Base-by-base conservation (phyloP, 2,113 vertebrate species). In the Nerophis ophidion region DNA sequence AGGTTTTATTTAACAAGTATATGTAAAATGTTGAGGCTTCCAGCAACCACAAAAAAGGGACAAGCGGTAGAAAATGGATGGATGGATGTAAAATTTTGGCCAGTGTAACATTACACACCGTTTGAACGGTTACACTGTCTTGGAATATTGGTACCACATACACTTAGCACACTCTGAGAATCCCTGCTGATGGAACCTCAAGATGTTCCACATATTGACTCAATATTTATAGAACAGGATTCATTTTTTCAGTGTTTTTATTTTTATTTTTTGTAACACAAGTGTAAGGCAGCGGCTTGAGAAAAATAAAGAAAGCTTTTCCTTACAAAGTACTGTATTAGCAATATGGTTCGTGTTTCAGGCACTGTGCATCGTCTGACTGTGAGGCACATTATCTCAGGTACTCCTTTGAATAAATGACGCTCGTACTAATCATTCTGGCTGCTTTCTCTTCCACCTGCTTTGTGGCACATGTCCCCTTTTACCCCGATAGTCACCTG, bases 401-500 rank as follows among this genome's bases (percentile, higher is more conserved):
- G 81, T 81, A 61, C 33, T 74, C 34, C 11, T 54, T 0, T 2
- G 67, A 76, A 73, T 81, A 72, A 82, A 80, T 44, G 63, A 68
- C 68, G 1, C 4, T 53, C 63, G 57, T 9, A 63, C 5, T 13
- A 57, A 60, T 26, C 38, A 45, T 40, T 61, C 9, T 60, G 4
- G 7, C 17, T 40, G 13, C 4, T 34, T 52, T 52, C 6, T 52
- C 14, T 14, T 14, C 6, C 1, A 50, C 19, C 4, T 19, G 5
- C 4, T 49, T 4, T 44, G 40, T 44, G 40, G 12, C 40, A 44
- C 40, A 44, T 44, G 40, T 48, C n/a, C 14, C 47, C 15, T 48
- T 48, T 48, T 65, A 79, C 72, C 76, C 64, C 75, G 63, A 45
- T 46, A 53, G 83, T 80, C 82, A 88, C 4, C 47, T 62, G 80